These are phyloP conservation scores for Eupithecia exiguata DNA, from an alignment of 2,888 invertebrate species.

Conservation along the genomic window DNA sequence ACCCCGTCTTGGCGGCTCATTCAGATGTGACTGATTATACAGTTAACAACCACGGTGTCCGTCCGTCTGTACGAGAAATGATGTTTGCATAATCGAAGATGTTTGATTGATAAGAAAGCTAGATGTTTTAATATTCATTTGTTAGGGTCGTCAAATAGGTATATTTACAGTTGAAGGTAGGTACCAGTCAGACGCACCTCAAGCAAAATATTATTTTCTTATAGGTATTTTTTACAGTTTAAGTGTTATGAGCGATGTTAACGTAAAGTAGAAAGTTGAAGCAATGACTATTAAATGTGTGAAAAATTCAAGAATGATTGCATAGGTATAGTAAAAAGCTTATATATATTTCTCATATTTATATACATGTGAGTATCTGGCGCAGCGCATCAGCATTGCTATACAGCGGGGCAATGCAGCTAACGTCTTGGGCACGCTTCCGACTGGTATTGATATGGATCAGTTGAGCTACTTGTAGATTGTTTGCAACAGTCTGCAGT, in stretches of 20 bases:
- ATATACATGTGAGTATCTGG: no score
- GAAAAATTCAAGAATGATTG: slow-evolving; percentile 22
- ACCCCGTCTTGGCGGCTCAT: slow-evolving; percentile 54
- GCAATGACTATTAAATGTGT: slow-evolving; percentile 25
- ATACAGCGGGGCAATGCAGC: no score
- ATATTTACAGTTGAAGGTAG: background rate
- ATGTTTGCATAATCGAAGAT: slow-evolving; percentile 35
- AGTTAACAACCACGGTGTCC: slow-evolving; percentile 35
- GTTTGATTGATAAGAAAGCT: slow-evolving; percentile 25
- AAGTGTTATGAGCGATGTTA: slow-evolving; percentile 19
- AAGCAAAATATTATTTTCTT: background rate
- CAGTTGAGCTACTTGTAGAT: no score
- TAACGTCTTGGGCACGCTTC: no score
- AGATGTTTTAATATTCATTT: slow-evolving; percentile 1
- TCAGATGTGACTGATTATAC: slow-evolving; percentile 57
- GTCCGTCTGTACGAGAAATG: slow-evolving; percentile 34
- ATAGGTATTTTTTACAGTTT: slow-evolving; percentile 15
- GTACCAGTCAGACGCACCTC: background rate
- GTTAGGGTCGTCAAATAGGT: background rate
- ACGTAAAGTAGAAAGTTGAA: slow-evolving; percentile 23
- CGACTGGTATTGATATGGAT: no score
- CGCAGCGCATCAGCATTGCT: no score
- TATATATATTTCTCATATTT: no score
- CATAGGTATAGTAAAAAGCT: background rate
- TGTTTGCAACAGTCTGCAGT: no score